phyloP scores from a whole-genome alignment of 2,113 vertebrate genomes.

The Hemibagrus wyckioides region DNA sequence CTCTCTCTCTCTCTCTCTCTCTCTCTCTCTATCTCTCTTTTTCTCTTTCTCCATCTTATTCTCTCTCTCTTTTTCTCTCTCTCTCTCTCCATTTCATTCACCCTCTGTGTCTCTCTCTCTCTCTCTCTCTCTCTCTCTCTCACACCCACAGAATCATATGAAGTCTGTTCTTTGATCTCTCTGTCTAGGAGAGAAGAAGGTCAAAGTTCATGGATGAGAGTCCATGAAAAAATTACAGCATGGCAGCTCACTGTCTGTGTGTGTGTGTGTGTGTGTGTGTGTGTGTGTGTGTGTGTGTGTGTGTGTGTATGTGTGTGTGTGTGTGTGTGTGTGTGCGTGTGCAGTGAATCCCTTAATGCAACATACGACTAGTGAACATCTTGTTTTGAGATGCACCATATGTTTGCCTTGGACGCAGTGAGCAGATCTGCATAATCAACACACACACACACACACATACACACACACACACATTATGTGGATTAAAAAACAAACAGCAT shows the following conservation, averaged over 20 bases:
- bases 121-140: not conserved
- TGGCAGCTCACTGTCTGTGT: not conserved
- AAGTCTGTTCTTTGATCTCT: not conserved
- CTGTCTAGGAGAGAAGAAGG: not conserved
- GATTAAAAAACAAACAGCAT: not conserved
- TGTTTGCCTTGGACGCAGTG: slow-evolving; percentile 39
- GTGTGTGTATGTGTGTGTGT: slow-evolving; percentile 12
- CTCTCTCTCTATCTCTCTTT: not conserved
- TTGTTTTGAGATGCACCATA: slow-evolving; percentile 57
- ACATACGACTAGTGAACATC: slow-evolving; percentile 48
- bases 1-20: not conserved
- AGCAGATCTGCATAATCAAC: slow-evolving; percentile 23
- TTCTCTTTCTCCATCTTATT: not conserved
- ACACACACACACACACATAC: slow-evolving; percentile 43
- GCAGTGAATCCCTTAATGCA: slow-evolving; percentile 38
- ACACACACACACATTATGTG: slow-evolving; percentile 29
- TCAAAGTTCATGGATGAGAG: not conserved
- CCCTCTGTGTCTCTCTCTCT: not conserved
- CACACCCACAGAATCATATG: not conserved
- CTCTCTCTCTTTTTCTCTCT: not conserved
- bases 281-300: slow-evolving; percentile 4
- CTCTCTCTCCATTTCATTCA: not conserved
- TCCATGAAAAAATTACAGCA: not conserved
- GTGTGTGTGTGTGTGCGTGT: not conserved
- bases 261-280: slow-evolving; percentile 10